Evolutionary conservation across 2,888 invertebrate species (phyloP).

Genomic region (Platycheirus albimanus): DNA sequence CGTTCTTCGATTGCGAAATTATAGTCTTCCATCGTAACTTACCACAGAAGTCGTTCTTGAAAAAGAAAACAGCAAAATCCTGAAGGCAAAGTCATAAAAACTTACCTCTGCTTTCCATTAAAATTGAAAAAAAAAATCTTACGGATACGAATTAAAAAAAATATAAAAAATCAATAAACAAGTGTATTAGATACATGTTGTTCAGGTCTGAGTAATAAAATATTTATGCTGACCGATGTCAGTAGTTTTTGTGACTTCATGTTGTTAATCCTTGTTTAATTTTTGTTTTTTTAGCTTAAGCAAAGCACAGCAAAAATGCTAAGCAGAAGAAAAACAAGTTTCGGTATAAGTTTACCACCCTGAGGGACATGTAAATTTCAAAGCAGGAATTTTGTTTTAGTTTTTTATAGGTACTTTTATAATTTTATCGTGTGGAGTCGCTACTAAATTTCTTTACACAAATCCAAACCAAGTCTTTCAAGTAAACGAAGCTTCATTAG

Average conservation of each 20-base stretch:
- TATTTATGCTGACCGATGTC: conserved; percentile 20
- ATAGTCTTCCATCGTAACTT: not conserved
- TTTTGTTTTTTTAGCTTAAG: too few relatives aligned
- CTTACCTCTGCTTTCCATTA: not conserved
- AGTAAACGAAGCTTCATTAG: conserved; percentile 5
- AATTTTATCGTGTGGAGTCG: too few relatives aligned
- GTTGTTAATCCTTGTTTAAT: not conserved
- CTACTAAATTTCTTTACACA: not conserved
- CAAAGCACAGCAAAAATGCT: too few relatives aligned
- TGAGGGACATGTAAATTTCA: not conserved
- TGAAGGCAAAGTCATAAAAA: too few relatives aligned
- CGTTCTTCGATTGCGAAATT: conserved; percentile 31
- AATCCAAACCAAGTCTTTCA: conserved; percentile 9
- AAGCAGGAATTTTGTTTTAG: conserved; percentile 5
- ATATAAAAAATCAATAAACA: conserved; percentile 7
- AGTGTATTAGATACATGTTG: not conserved
- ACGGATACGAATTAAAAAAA: not conserved
- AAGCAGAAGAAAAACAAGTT: not conserved
- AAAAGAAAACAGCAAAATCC: not conserved
- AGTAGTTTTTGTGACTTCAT: not conserved
- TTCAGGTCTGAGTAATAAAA: not conserved
- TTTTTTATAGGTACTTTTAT: too few relatives aligned
- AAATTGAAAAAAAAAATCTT: not conserved
- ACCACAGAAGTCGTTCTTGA: conserved; percentile 17
- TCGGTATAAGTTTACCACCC: not conserved